Percentiles rank a stretch among this genome's conserved stretches.
These are phyloP conservation scores for Myocastor coypus DNA, from an alignment of 2,113 vertebrate species.

Conservation along the genomic window DNA sequence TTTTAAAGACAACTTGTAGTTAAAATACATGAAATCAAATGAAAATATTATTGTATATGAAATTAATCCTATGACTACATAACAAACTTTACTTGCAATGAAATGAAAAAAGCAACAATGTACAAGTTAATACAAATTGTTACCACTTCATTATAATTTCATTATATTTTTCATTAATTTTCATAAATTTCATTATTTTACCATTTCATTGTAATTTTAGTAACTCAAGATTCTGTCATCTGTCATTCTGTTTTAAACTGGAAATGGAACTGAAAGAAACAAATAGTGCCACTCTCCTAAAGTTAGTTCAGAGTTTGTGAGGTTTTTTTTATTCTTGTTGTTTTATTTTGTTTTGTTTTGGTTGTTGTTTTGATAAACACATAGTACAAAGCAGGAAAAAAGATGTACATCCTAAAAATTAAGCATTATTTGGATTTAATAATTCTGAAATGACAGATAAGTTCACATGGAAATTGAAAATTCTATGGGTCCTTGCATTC, in stretches of 20 bases:
- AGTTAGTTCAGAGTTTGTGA: background rate
- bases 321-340: too few species aligned
- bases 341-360: background rate
- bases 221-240: background rate
- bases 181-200: too few species aligned
- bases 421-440: constrained; percentile 15
- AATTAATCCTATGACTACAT: constrained; percentile 7
- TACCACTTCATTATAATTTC: constrained; percentile 18
- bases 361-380: background rate
- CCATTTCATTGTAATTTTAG: constrained; percentile 21
- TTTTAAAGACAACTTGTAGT: background rate
- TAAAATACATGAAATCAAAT: background rate
- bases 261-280: constrained; percentile 35
- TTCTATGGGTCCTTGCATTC: background rate
- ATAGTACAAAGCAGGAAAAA: background rate
- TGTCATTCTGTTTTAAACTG: background rate
- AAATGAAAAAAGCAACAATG: background rate
- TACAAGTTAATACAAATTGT: background rate
- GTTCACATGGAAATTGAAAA: background rate
- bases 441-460: constrained; percentile 8
- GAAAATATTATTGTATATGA: background rate
- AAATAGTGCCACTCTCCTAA: background rate
- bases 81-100: background rate
- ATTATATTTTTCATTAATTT: too few species aligned
- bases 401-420: background rate